Percentiles rank a stretch among this genome's conserved stretches.
Evolutionary conservation across 2,888 invertebrate species (phyloP).

Genomic region (Resseliella maxima): DNA sequence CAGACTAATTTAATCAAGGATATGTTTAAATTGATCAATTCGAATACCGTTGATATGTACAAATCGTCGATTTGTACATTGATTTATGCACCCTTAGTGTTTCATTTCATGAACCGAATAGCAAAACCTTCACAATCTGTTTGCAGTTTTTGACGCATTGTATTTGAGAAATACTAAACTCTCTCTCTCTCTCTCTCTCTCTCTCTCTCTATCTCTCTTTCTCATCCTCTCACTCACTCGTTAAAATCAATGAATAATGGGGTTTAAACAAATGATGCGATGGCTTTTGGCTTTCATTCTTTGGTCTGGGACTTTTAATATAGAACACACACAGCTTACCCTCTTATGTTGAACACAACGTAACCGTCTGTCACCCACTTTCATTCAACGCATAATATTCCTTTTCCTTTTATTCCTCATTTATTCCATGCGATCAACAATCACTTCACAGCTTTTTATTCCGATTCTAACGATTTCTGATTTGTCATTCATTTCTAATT

Average conservation of each 20-base stretch:
- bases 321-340: no score
- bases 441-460: slow-evolving; percentile 23
- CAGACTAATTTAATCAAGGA: neutral
- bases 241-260: slow-evolving; percentile 30
- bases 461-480: neutral
- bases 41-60: neutral
- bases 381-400: neutral
- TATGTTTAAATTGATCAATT: slow-evolving; percentile 32
- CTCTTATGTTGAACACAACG: no score
- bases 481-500: slow-evolving; percentile 16
- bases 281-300: slow-evolving; percentile 13
- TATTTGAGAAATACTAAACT: neutral
- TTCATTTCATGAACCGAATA: neutral
- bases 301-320: no score
- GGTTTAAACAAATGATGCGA: neutral
- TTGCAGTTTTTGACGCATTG: neutral
- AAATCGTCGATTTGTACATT: neutral
- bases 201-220: neutral
- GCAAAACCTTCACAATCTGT: neutral
- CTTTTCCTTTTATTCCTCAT: neutral
- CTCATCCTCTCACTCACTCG: neutral
- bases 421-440: slow-evolving; percentile 10
- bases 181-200: neutral
- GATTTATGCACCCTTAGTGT: slow-evolving; percentile 18
- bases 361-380: neutral